Evolutionary conservation across 2,888 invertebrate species (phyloP), one percentile per base, ranked within the genome.

Genomic region (Tipula vernalis): DNA sequence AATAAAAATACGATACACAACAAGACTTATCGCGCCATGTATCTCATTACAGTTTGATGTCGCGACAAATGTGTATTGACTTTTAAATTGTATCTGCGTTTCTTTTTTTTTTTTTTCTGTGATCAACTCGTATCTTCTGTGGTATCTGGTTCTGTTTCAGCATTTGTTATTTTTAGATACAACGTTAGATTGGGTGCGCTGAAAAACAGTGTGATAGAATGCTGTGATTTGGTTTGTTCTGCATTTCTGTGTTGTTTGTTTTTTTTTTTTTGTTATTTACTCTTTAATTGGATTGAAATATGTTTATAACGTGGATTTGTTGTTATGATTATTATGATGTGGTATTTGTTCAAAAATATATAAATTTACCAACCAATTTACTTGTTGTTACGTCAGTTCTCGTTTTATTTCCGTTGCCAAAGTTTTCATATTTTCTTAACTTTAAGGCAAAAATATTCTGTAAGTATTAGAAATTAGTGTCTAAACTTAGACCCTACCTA

Each of bases 11-110:
- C 28, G 15, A 15, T 71, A 71, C 71, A 71, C 71, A 13, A 87
- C 88, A 88, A 86, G 87, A 87, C 89, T 90, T 90, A 90, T 91
- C 90, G 89, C 90, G 89, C 89, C 90, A 90, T 91, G 91, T 91
- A 90, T 90, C 91, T 91, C 91, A 91, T 91, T 91, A 91, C 90
- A 89, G 90, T 90, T 89, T 90, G 90, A 90, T 91, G 91, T 91
- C 90, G 90, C 90, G 90, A 91, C 91, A 91, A 91, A 90, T 91
- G 90, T 90, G 90, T 87, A 87, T 87, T 88, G 87, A 88, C 87
- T 87, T 42, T 84, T 84, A 84, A 84, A 84, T 84, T 71, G 71
- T 71, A 71, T 71, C 71, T 71, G 18, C 28, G 71, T 71, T 28
- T 71, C 28, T 51, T 0, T 13, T n/a, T 51, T 51, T 71, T 71